A percentile compares a stretch with the other conserved stretches of the same genome.
Conservation (phyloP, 2,113 vertebrate species). For the pig (Sus scrofa) region T2T-Sscrofa CM000817.6:90579501-90580000, state of each 20-base stretch:
- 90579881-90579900: neutral
- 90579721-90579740: neutral
- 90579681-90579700: neutral
- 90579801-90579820: neutral
- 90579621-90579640: neutral
- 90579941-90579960: neutral
- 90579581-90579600: neutral
- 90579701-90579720: neutral
- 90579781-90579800: neutral
- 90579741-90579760: neutral
- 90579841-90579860: neutral
- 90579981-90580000: neutral
- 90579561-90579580: conserved; percentile 16
- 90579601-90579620: neutral
- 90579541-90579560: neutral
- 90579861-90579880: neutral
- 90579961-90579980: accelerated
- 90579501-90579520: neutral
- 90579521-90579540: neutral
- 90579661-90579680: neutral
- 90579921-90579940: accelerated
- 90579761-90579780: neutral
- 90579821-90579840: neutral
- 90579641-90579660: neutral
- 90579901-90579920: neutral